Conservation (phyloP, 2,888 invertebrate species). For the Erebia ligea region DNA sequence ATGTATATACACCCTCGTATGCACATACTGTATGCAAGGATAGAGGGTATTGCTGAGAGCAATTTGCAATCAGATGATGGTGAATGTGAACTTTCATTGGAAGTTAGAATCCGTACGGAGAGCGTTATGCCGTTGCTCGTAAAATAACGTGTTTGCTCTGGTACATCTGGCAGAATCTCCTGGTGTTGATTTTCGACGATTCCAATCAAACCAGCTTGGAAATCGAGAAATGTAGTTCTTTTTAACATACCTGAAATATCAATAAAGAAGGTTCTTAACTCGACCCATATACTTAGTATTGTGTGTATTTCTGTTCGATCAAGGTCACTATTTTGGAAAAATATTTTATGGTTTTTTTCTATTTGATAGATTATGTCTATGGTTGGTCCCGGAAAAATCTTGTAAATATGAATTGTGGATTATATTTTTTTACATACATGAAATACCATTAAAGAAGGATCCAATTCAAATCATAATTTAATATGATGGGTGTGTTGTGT, state of each 20-base stretch:
- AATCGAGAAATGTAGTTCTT: neutral
- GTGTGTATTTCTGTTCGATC: too few species aligned
- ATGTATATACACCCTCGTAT: neutral
- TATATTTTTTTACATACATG: too few species aligned
- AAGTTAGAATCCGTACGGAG: neutral
- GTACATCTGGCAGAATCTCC: conserved; percentile 3
- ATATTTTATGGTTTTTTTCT: too few species aligned
- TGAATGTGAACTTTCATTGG: conserved; percentile 13
- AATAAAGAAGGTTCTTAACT: neutral
- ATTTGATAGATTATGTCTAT: too few species aligned
- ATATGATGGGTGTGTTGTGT: too few species aligned
- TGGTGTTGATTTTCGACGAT: conserved; percentile 12
- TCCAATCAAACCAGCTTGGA: neutral
- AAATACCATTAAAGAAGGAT: too few species aligned
- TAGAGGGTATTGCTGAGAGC: conserved; percentile 1
- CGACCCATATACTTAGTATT: too few species aligned
- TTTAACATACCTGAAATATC: neutral
- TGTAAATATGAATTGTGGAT: too few species aligned
- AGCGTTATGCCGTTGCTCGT: neutral
- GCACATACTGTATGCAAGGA: neutral
- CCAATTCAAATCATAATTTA: too few species aligned
- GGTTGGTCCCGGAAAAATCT: too few species aligned
- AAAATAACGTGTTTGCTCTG: conserved; percentile 5
- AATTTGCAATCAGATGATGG: conserved; percentile 14
- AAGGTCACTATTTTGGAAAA: too few species aligned